Base-by-base conservation (phyloP, 2,888 invertebrate genomes). In the Andricus curvator region DNA sequence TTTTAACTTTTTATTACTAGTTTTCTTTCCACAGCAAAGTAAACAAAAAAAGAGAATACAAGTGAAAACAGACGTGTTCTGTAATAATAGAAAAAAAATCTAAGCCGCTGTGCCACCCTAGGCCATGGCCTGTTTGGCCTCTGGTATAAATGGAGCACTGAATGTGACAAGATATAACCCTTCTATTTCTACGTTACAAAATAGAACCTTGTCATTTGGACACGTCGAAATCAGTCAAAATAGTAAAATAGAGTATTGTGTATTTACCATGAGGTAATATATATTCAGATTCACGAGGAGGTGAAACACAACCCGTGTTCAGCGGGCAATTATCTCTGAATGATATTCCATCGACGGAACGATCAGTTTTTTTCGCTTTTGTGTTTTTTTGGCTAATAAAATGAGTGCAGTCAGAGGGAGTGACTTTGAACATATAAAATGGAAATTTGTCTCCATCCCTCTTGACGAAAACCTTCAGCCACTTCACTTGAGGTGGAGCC, bases 391-490 rank as follows among this genome's bases (percentile, higher is more conserved):
- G 22, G 22, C 25, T 64, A 29, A 64, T 25, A 64, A 64, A 64
- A 64, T 64, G 62, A 25, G 25, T 64, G 29, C 62, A 64, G 13
- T 11, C 25, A 64, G 62, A 64, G 29, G 62, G 25, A 64, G 62
- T 64, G 11, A 29, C 62, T 29, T 64, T 64, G 17, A 64, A 64
- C 22, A 64, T 29, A 64, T 64, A 64, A 29, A 64, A 64, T 29
- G 62, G 62, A 25, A 29, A 64, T 29, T 64, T 29, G 29, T 64
- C 62, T 64, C 5, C 25, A 64, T 64, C 25, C 15, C 62, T 64
- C 25, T 64, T 64, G 62, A 64, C 62, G 17, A 64, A 64, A 15
- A 64, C 62, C 62, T 64, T 64, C 22, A 64, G 15, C 62, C 22
- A 64, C 25, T 64, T 64, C 62, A 64, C 62, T 17, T 29, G 25